Conservation (phyloP, 2,113 vertebrate genomes). For the Nothoprocta pentlandii region DNA sequence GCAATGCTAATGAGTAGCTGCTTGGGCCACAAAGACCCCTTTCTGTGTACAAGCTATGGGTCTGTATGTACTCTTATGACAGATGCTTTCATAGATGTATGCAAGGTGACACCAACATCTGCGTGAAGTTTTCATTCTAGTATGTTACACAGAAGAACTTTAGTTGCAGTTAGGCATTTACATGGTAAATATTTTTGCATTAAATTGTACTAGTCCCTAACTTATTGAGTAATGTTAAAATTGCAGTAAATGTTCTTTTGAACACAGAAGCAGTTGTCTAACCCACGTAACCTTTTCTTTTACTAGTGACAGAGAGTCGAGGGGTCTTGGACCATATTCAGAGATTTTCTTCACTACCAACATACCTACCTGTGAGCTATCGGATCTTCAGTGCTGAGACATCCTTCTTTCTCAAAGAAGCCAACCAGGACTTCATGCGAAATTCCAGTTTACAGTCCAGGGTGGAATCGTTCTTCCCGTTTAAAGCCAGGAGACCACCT, state of each 20-base stretch:
- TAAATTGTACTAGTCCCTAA: neutral
- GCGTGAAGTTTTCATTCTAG: neutral
- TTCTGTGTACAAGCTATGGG: neutral
- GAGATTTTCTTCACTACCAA: conserved; percentile 86
- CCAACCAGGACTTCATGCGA: conserved; percentile 87
- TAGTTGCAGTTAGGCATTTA: rapidly evolving
- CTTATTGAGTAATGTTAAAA: neutral
- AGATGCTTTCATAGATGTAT: neutral
- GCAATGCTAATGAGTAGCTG: neutral
- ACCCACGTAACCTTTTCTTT: conserved; percentile 6
- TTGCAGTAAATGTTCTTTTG: neutral
- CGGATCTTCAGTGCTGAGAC: conserved; percentile 84
- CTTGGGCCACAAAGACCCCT: neutral
- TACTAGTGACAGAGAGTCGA: conserved; percentile 84
- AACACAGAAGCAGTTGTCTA: neutral
- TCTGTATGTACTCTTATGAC: neutral
- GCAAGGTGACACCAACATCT: neutral
- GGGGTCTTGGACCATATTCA: conserved; percentile 82
- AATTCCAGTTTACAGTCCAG: conserved; percentile 91
- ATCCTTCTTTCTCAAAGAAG: conserved; percentile 91
- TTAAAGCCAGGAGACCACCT: conserved; percentile 84
- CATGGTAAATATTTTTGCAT: neutral
- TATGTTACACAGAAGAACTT: neutral
- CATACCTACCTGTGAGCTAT: conserved; percentile 93
- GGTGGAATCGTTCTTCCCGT: conserved; percentile 89